A percentile compares a stretch with the other conserved stretches of the same genome.
These are phyloP conservation scores for Chrysopilus asiliformis DNA, from an alignment of 2,888 invertebrate species.

Conservation along the genomic window DNA sequence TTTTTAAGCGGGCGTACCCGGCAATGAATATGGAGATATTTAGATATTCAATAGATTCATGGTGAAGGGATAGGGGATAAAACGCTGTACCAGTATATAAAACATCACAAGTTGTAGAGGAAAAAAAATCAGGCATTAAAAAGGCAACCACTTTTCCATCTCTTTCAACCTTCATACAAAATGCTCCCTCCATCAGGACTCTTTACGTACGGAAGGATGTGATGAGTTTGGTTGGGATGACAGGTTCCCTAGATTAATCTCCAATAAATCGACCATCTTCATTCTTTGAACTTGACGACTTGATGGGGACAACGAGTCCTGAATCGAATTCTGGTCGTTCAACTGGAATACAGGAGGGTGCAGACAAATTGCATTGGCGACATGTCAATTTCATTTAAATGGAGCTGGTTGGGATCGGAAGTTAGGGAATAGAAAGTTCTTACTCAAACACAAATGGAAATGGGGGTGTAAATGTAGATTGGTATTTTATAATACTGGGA, in stretches of 20 bases:
- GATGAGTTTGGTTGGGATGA: too few species aligned
- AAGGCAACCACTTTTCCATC: too few species aligned
- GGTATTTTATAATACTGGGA: too few species aligned
- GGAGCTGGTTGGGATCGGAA: too few species aligned
- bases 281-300: slow-evolving; percentile 6
- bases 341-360: slow-evolving; percentile 4
- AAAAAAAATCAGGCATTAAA: too few species aligned
- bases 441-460: too few species aligned
- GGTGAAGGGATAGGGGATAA: not conserved
- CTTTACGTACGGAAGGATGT: too few species aligned
- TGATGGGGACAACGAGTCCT: not conserved
- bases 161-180: too few species aligned
- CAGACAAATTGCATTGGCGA: slow-evolving; percentile 11
- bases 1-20: slow-evolving; percentile 4
- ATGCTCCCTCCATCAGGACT: too few species aligned
- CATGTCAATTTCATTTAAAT: slow-evolving; percentile 11
- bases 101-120: too few species aligned
- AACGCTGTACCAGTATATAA: not conserved
- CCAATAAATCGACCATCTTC: not conserved
- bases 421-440: too few species aligned
- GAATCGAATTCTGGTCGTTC: slow-evolving; percentile 5
- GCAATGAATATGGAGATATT: not conserved
- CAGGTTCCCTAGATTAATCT: not conserved
- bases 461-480: too few species aligned
- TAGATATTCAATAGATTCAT: not conserved